These are phyloP conservation scores for Lasioglossum marginatum DNA, from an alignment of 2,888 invertebrate species.

Conservation along the genomic window DNA sequence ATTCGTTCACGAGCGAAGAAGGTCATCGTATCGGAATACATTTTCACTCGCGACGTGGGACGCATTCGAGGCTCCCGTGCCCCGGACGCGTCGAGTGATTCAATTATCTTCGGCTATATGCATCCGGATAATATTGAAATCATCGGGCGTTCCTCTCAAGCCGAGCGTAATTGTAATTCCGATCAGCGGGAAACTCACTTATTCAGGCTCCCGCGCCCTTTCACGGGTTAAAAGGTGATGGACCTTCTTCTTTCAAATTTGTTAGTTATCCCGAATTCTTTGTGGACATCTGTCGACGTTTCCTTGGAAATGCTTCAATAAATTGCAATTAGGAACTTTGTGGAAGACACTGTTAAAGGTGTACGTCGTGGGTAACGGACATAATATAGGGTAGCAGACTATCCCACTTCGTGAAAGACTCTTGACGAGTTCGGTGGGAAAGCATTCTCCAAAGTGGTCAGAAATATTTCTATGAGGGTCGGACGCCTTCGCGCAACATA, in stretches of 20 bases:
- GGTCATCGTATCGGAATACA: conserved; percentile 53
- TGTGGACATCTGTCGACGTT: neutral
- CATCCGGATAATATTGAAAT: conserved; percentile 35
- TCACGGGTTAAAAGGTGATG: neutral
- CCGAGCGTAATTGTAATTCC: neutral
- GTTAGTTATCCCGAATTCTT: neutral
- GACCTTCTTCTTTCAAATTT: neutral
- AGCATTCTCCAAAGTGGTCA: neutral
- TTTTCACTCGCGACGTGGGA: conserved; percentile 45
- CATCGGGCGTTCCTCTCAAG: neutral
- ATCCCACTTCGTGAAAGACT: neutral
- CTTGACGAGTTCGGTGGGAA: neutral
- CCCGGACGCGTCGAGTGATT: conserved; percentile 34
- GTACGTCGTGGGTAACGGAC: neutral
- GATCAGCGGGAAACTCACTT: neutral
- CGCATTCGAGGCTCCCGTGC: conserved; percentile 30
- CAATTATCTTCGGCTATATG: conserved; percentile 32
- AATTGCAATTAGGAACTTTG: neutral
- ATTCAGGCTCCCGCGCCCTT: neutral
- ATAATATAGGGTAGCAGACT: neutral
- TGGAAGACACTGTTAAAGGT: neutral
- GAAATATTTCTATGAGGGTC: neutral
- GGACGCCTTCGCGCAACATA: neutral
- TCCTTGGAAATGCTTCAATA: neutral
- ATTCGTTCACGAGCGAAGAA: conserved; percentile 51